A percentile compares a stretch with the other conserved stretches of the same genome.
These are phyloP conservation scores for Lasioglossum zephyrum DNA, from an alignment of 2,888 invertebrate genomes.

Conservation along the genomic window DNA sequence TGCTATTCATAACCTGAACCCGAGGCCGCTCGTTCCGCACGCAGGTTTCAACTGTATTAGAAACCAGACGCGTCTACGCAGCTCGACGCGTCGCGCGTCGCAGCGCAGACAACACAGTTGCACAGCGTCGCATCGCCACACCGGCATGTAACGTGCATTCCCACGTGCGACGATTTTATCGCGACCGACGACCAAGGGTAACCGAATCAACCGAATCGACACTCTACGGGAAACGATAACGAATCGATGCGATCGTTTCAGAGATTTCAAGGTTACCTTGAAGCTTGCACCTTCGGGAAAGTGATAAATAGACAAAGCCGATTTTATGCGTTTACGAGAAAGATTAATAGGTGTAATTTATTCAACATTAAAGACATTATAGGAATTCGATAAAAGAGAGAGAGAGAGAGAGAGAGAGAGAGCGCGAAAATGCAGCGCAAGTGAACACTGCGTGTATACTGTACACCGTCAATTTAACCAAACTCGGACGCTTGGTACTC, in stretches of 20 bases:
- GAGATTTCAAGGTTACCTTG: too few relatives aligned
- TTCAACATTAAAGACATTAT: too few relatives aligned
- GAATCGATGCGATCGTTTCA: background rate
- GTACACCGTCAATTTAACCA: too few relatives aligned
- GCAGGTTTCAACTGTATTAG: slow-evolving; percentile 31
- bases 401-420: too few relatives aligned
- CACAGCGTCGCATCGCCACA: background rate
- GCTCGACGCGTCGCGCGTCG: background rate
- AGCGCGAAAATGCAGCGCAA: too few relatives aligned
- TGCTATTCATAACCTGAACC: slow-evolving; percentile 80
- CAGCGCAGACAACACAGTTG: background rate
- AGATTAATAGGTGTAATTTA: too few relatives aligned
- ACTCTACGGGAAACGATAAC: background rate
- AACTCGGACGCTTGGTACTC: too few relatives aligned
- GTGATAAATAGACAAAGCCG: too few relatives aligned
- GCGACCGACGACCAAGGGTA: background rate
- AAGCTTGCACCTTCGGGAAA: too few relatives aligned
- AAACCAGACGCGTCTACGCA: slow-evolving; percentile 7
- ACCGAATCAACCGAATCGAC: background rate
- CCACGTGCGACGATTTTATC: slow-evolving; percentile 38
- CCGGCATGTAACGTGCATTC: slow-evolving; percentile 15
- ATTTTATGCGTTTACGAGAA: too few relatives aligned
- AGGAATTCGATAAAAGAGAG: too few relatives aligned
- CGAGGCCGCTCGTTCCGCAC: slow-evolving; percentile 48
- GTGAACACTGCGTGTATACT: too few relatives aligned